A percentile compares a stretch with the other conserved stretches of the same genome.
phyloP scores from a whole-genome alignment of 2,888 invertebrate species.

The Pantelozetes paolii region DNA sequence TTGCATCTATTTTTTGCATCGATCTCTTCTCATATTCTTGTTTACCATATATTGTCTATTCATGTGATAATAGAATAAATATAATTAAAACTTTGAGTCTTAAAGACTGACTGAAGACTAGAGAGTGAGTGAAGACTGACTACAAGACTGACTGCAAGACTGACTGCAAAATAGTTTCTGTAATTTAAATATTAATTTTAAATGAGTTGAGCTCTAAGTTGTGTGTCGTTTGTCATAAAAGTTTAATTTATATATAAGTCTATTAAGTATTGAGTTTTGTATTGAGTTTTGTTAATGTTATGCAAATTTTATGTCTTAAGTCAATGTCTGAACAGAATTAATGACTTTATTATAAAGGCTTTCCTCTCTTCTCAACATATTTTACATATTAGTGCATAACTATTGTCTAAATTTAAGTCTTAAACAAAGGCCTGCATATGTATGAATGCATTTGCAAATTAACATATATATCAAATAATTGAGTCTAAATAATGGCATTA shows the following conservation, averaged over 20 bases:
- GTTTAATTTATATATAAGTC: conserved; percentile 37
- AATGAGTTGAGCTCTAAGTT: conserved; percentile 34
- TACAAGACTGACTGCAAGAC: too few species aligned
- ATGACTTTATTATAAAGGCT: conserved; percentile 11
- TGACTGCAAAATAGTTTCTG: background rate
- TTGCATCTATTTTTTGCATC: conserved; percentile 20
- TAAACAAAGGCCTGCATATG: background rate
- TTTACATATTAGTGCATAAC: conserved; percentile 36
- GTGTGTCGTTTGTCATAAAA: conserved; percentile 20
- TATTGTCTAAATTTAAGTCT: conserved; percentile 16
- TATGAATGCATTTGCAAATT: conserved; percentile 28
- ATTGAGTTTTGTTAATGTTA: conserved; percentile 32
- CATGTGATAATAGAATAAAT: conserved; percentile 3
- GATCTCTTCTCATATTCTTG: conserved; percentile 18
- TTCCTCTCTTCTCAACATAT: conserved; percentile 20
- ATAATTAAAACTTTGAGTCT: conserved; percentile 13
- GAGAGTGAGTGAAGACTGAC: too few species aligned
- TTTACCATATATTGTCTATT: conserved; percentile 18
- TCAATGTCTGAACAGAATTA: conserved; percentile 29
- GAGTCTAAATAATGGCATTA: conserved; percentile 34
- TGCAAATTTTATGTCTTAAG: conserved; percentile 35
- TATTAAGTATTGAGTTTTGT: too few species aligned
- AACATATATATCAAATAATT: conserved; percentile 28
- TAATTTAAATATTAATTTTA: conserved; percentile 38
- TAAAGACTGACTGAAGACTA: too few species aligned